A percentile compares a stretch with the other conserved stretches of the same genome.
These are phyloP conservation scores for Pterois miles DNA, from an alignment of 2,797 vertebrate species.

Conservation along the genomic window DNA sequence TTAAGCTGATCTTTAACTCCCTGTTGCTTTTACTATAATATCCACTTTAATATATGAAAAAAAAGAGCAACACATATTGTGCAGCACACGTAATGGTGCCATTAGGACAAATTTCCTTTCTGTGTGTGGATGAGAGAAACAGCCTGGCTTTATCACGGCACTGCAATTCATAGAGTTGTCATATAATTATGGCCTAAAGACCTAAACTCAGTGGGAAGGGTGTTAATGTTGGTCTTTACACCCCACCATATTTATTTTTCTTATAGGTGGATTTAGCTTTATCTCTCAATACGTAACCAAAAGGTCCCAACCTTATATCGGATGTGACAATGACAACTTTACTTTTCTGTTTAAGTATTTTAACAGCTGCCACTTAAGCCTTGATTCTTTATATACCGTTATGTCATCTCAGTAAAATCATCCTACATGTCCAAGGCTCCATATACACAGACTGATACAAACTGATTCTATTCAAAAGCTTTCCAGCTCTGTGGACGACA, in stretches of 20 bases:
- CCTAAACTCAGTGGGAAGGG: neutral
- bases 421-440: neutral
- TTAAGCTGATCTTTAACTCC: slow-evolving; percentile 46
- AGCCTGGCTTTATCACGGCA: slow-evolving; percentile 1
- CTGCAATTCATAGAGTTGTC: slow-evolving; percentile 20
- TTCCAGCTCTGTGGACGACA: neutral
- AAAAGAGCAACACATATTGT: neutral
- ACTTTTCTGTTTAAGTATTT: too few relatives aligned
- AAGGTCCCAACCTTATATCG: neutral
- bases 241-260: neutral
- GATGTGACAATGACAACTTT: neutral
- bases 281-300: neutral
- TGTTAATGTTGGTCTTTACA: slow-evolving; percentile 22
- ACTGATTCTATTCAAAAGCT: slow-evolving; percentile 13
- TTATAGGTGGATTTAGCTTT: neutral
- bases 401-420: too few relatives aligned
- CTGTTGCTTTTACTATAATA: slow-evolving; percentile 34
- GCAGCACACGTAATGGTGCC: slow-evolving; percentile 15
- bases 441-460: neutral
- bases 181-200: slow-evolving; percentile 26
- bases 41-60: slow-evolving; percentile 14
- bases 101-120: slow-evolving; percentile 6
- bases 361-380: too few relatives aligned
- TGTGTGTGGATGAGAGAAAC: slow-evolving; percentile 3
- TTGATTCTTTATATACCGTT: too few relatives aligned